Evolutionary conservation across 1,140 invertebrate species (phyloP).

Genomic region (Solenopsis fugax): DNA sequence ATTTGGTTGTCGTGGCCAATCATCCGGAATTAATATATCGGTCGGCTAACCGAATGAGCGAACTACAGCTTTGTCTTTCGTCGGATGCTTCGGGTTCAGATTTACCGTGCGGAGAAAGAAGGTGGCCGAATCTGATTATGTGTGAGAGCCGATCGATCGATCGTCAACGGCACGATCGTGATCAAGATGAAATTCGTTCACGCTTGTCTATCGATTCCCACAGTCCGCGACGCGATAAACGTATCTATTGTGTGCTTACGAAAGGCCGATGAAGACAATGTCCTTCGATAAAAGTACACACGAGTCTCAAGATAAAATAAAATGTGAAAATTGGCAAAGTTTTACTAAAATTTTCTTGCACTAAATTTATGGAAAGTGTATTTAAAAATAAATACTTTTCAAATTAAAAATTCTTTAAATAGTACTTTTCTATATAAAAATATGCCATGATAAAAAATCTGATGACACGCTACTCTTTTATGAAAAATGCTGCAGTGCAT

Average conservation of each 20-base stretch:
- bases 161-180: not conserved
- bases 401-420: not conserved
- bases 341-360: not conserved
- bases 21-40: constrained; percentile 83
- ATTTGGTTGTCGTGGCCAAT: constrained; percentile 85
- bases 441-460: not conserved
- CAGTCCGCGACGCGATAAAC: not conserved
- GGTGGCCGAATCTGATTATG: not conserved
- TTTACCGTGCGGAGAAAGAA: not conserved
- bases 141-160: constrained; percentile 23
- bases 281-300: not conserved
- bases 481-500: not conserved
- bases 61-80: constrained; percentile 66
- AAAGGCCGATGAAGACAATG: not conserved
- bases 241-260: not conserved
- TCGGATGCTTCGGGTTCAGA: not conserved
- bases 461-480: not conserved
- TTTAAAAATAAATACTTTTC: not conserved
- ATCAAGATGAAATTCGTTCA: constrained; percentile 8
- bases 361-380: not conserved
- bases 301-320: not conserved
- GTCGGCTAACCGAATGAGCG: constrained; percentile 69
- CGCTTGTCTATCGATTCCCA: not conserved
- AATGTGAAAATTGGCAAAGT: not conserved
- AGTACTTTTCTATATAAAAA: too few species aligned